Base-by-base conservation (phyloP, 2,113 vertebrate genomes). In the Campylomormyrus numenius region DNA sequence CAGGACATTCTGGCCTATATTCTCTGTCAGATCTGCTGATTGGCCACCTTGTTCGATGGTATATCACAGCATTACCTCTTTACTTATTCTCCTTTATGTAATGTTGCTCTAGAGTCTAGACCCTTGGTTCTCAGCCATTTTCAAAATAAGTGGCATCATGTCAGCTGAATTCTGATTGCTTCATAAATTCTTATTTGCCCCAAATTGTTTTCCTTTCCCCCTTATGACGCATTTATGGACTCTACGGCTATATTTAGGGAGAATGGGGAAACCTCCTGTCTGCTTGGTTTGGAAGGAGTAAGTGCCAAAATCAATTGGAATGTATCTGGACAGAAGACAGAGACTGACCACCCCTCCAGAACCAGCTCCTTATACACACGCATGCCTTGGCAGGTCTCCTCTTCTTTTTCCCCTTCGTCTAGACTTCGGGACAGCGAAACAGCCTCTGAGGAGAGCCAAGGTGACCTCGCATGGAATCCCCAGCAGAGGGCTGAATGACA, bases 11-110 rank as follows among this genome's bases (percentile, higher is more conserved):
- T 77, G 62, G 15, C 80, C 87, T 66, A 42, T 56, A 45, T 70
- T 48, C 80, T 27, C 62, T 89, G 53, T 87, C 53, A 90, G 90
- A 80, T 88, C 49, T 66, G 80, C 88, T 84, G 90, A 52, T 58
- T 53, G 58, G 52, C 46, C 52, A 21, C 24, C 21, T 39, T 70
- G 42, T 58, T 66, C n/a, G 24, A 88, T 7, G 13, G 50, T 58
- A 35, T 58, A 39, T 45, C 35, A 48, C 56, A 17, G 21, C 39
- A 48, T 31, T 48, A 15, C 24, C 10, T 86, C 48, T 53, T 45
- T 24, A 66, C n/a, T 46, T n/a, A 39, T 48, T 27, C 45, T 88
- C 42, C 39, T n/a, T 74, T 8, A 70, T 88, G 88, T 70, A 45
- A 50, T 27, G 58, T 45, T 48, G 42, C 31, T 48, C 11, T 5